A percentile compares a stretch with the other conserved stretches of the same genome.
Evolutionary conservation across 2,797 vertebrate genomes (phyloP).

Genomic region (Peromyscus aztecus): DNA sequence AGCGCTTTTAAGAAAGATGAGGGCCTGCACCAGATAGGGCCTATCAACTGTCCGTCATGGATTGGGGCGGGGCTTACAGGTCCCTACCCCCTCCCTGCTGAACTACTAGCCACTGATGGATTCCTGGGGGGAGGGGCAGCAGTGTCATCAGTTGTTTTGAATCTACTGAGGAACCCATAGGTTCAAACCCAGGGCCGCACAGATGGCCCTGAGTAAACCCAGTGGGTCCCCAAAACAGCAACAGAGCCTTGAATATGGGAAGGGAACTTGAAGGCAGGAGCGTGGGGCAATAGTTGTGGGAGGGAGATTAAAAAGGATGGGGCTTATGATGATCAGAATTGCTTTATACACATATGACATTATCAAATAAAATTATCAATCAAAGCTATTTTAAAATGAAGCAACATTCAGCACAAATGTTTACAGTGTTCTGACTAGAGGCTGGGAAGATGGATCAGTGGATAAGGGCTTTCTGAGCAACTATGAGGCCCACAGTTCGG

Average conservation of each 20-base stretch:
- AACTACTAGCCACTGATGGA: neutral
- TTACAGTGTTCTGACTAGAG: neutral
- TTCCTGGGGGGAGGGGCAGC: neutral
- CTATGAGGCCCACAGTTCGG: neutral
- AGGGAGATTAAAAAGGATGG: neutral
- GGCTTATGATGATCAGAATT: neutral
- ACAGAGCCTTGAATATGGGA: neutral
- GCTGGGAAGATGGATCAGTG: neutral
- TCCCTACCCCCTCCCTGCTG: neutral
- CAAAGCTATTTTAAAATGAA: neutral
- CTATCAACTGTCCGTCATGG: neutral
- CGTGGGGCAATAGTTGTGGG: too few species aligned
- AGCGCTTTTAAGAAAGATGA: neutral
- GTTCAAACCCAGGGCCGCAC: neutral
- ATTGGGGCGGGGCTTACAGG: neutral
- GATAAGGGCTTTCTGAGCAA: too few species aligned
- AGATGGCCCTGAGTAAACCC: neutral
- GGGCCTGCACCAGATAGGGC: neutral
- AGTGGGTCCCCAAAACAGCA: neutral
- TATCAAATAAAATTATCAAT: neutral
- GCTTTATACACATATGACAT: neutral
- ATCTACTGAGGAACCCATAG: neutral
- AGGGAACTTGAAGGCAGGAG: neutral
- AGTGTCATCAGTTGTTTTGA: neutral
- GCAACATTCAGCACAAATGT: conserved; percentile 28